Percentiles rank a stretch among this genome's conserved stretches.
Conservation (phyloP, 2,888 invertebrate genomes). For the Cheilosia impressa region DNA sequence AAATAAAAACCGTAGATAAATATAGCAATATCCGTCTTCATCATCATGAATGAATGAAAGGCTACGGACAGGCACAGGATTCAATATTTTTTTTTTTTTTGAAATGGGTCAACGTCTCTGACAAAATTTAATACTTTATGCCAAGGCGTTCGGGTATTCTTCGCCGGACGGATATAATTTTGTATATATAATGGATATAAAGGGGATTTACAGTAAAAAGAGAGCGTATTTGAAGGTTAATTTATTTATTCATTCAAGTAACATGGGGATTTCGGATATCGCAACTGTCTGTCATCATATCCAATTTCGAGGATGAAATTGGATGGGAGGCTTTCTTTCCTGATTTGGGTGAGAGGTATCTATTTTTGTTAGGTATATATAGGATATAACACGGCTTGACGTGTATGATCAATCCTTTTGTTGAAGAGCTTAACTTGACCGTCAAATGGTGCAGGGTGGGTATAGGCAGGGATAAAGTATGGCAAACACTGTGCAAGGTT, state of each 20-base stretch:
- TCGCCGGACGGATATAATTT: background rate
- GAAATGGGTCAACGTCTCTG: conserved; percentile 38
- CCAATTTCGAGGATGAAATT: background rate
- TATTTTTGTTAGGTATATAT: background rate
- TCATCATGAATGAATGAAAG: conserved; percentile 20
- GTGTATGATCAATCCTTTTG: background rate
- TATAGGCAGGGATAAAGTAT: too few relatives aligned
- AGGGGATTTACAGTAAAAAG: background rate
- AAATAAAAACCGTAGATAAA: background rate
- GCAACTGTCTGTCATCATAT: background rate
- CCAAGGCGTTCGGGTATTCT: background rate
- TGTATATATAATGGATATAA: background rate
- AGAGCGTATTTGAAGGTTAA: background rate
- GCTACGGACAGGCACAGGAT: conserved; percentile 26
- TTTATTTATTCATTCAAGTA: conserved; percentile 1
- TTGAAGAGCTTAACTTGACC: too few relatives aligned
- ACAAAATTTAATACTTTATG: background rate
- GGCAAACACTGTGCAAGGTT: too few relatives aligned
- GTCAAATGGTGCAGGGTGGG: too few relatives aligned
- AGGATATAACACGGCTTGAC: background rate
- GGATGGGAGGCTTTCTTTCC: background rate
- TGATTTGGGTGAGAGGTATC: background rate
- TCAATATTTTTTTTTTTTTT: conserved; percentile 5
- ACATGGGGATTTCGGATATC: background rate
- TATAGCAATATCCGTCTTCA: background rate